A percentile compares a stretch with the other conserved stretches of the same genome.
Evolutionary conservation across 1,140 invertebrate species (phyloP).

Genomic region (Harpegnathos saltator): DNA sequence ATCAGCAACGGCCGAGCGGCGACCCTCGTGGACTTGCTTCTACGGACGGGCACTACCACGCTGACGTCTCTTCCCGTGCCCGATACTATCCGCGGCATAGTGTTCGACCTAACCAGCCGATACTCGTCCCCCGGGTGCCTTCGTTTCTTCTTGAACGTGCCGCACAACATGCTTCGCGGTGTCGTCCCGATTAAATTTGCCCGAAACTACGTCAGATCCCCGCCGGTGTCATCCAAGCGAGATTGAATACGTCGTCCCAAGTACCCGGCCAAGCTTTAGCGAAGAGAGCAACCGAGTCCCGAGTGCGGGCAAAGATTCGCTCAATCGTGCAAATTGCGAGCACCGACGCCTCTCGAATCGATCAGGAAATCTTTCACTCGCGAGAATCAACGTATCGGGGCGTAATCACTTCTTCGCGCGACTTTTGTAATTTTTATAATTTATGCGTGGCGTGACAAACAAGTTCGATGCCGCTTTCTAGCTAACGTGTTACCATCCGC

Average conservation of each 20-base stretch:
- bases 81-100: conserved; percentile 70
- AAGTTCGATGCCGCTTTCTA: too few relatives aligned
- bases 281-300: too few relatives aligned
- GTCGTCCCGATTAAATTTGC: conserved; percentile 4
- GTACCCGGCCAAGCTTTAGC: neutral
- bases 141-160: conserved; percentile 78
- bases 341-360: neutral
- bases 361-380: too few relatives aligned
- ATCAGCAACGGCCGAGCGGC: conserved; percentile 61
- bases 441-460: too few relatives aligned
- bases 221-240: neutral
- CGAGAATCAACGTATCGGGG: neutral
- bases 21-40: conserved; percentile 71
- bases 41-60: conserved; percentile 61
- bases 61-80: conserved; percentile 63
- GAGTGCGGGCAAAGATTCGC: neutral
- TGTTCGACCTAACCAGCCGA: conserved; percentile 76
- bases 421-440: too few relatives aligned
- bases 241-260: neutral
- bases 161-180: conserved; percentile 79
- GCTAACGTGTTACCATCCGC: too few relatives aligned
- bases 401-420: too few relatives aligned
- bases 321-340: neutral
- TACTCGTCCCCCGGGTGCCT: conserved; percentile 79
- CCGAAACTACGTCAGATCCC: conserved; percentile 23